Conservation (phyloP, 2,888 invertebrate species). For the Eristalis pertinax region DNA sequence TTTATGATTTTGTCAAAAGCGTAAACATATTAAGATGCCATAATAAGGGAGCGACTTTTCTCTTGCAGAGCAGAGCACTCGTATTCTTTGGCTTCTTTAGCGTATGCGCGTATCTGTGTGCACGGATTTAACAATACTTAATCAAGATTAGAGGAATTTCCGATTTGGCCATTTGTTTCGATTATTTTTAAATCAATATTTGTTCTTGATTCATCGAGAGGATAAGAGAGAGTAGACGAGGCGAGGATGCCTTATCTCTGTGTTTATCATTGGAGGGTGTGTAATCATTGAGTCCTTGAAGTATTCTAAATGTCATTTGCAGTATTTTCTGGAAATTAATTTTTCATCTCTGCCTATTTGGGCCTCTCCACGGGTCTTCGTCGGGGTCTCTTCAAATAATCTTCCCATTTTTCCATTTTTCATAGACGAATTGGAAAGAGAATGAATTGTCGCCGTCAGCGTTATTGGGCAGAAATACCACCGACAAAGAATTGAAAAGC, state of each 20-base stretch:
- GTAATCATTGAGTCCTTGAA: constrained; percentile 28
- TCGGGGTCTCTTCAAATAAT: constrained; percentile 14
- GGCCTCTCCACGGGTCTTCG: background rate
- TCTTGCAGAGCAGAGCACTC: background rate
- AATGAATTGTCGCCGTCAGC: constrained; percentile 35
- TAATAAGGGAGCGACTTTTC: constrained; percentile 32
- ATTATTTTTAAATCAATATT: constrained; percentile 67
- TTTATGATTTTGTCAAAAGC: constrained; percentile 44
- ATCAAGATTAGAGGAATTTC: constrained; percentile 63
- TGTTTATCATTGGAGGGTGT: background rate
- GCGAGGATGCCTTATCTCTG: background rate
- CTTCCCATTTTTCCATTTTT: background rate
- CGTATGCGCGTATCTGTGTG: background rate
- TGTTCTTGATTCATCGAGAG: constrained; percentile 23
- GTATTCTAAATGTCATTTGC: constrained; percentile 52
- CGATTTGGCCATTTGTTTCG: constrained; percentile 53
- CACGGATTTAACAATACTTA: constrained; percentile 38
- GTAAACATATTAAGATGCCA: constrained; percentile 50
- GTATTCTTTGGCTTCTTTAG: background rate
- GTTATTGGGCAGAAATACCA: constrained; percentile 10
- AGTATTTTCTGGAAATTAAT: constrained; percentile 35
- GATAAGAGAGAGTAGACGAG: background rate
- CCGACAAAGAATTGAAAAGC: constrained; percentile 30
- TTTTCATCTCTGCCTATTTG: constrained; percentile 10
- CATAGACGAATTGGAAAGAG: background rate